A percentile compares a stretch with the other conserved stretches of the same genome.
Conservation (phyloP, 2,113 vertebrate species). For the Notarius lentiginosus region DNA sequence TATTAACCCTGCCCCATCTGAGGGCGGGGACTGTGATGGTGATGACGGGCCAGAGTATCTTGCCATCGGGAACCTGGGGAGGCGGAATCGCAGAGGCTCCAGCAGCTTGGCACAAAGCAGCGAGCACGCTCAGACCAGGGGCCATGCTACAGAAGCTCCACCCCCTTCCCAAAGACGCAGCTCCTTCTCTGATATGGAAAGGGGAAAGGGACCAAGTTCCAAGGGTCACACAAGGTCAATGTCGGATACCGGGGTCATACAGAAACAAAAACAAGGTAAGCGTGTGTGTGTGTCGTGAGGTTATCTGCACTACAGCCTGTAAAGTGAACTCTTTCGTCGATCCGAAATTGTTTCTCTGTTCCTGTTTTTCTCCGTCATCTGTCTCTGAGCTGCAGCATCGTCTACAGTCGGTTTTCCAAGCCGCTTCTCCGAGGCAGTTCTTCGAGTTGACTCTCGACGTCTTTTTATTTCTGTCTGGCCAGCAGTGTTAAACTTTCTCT, state of each 20-base stretch:
- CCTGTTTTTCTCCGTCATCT: neutral
- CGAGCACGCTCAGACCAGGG: constrained; percentile 42
- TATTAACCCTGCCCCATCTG: constrained; percentile 53
- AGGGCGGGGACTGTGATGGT: constrained; percentile 77
- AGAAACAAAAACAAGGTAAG: constrained; percentile 81
- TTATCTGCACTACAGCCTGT: neutral
- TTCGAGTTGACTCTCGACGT: neutral
- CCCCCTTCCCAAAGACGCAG: constrained; percentile 73
- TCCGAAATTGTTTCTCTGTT: neutral
- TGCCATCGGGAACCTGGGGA: constrained; percentile 90
- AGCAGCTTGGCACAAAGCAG: constrained; percentile 64
- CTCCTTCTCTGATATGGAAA: constrained; percentile 90
- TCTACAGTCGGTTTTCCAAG: neutral
- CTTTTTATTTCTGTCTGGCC: neutral
- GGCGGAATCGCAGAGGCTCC: constrained; percentile 69
- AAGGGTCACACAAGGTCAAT: constrained; percentile 86
- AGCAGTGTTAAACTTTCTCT: neutral
- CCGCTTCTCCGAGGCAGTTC: neutral
- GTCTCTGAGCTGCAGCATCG: neutral
- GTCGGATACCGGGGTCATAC: constrained; percentile 86
- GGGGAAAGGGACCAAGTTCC: constrained; percentile 59
- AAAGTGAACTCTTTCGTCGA: neutral
- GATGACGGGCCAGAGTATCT: constrained; percentile 94
- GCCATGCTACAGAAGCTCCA: constrained; percentile 25
- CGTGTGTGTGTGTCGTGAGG: neutral